These are phyloP conservation scores for Montipora efflorescens DNA, from an alignment of 64 coral and sea anemone species.

Conservation along the genomic window DNA sequence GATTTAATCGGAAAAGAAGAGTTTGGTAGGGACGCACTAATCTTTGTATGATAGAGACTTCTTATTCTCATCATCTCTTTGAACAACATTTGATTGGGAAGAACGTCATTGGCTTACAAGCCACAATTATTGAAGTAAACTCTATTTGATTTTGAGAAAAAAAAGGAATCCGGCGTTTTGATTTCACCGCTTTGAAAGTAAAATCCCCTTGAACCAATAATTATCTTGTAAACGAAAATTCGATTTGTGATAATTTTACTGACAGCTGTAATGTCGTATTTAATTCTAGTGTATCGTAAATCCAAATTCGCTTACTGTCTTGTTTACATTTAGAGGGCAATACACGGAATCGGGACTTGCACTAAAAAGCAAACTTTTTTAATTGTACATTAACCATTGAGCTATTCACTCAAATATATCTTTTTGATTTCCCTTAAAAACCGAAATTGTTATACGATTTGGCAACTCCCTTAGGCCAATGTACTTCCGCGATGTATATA, in stretches of 20 bases:
- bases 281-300: neutral
- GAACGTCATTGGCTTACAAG: too few relatives aligned
- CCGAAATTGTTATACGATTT: neutral
- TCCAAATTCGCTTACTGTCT: neutral
- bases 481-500: too few relatives aligned
- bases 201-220: constrained; percentile 4
- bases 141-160: too few relatives aligned
- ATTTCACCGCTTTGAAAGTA: neutral
- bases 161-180: too few relatives aligned
- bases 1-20: too few relatives aligned
- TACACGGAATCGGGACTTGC: constrained; percentile 23
- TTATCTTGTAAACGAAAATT: neutral
- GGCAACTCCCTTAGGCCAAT: neutral
- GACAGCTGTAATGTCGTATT: constrained; percentile 22
- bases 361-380: neutral
- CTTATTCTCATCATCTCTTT: too few relatives aligned
- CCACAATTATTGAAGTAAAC: too few relatives aligned
- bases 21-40: too few relatives aligned
- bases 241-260: constrained; percentile 20
- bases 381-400: neutral
- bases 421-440: neutral
- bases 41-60: too few relatives aligned
- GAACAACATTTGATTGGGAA: too few relatives aligned
- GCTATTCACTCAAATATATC: neutral
- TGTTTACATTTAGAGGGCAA: neutral